Evolutionary conservation across 2,113 vertebrate species (phyloP).

Genomic region (Hippocampus comes): DNA sequence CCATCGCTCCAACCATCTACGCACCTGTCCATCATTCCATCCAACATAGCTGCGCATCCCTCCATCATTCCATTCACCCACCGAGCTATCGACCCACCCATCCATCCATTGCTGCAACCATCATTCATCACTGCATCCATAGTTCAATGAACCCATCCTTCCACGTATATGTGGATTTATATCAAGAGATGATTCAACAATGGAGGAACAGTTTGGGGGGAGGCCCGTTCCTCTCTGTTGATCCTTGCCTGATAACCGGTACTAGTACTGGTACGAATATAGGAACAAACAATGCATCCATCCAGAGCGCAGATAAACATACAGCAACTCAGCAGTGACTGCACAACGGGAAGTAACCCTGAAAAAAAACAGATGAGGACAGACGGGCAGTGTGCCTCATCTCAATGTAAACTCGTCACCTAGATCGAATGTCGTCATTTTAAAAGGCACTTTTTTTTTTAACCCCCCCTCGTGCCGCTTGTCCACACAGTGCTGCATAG

Average conservation of each 20-base stretch:
- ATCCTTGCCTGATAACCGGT: background rate
- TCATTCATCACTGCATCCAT: no score
- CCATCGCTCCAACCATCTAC: no score
- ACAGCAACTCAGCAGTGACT: background rate
- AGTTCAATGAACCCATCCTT: no score
- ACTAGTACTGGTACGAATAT: background rate
- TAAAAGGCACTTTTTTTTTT: background rate
- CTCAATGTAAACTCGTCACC: background rate
- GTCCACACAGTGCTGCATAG: conserved; percentile 87
- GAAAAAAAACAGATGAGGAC: background rate
- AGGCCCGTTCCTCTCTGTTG: no score
- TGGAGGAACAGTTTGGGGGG: no score
- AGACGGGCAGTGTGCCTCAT: background rate
- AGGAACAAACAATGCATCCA: background rate
- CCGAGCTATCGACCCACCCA: no score
- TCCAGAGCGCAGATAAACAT: background rate
- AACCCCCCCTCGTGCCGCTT: background rate
- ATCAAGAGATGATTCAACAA: no score
- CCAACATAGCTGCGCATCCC: no score
- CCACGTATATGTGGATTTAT: no score
- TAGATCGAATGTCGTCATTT: background rate
- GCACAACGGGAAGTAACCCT: background rate
- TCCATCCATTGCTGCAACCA: no score
- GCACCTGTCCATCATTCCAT: no score
- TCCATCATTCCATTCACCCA: no score